Evolutionary conservation across 2,113 vertebrate species (phyloP).

Genomic region (Percina caprodes): DNA sequence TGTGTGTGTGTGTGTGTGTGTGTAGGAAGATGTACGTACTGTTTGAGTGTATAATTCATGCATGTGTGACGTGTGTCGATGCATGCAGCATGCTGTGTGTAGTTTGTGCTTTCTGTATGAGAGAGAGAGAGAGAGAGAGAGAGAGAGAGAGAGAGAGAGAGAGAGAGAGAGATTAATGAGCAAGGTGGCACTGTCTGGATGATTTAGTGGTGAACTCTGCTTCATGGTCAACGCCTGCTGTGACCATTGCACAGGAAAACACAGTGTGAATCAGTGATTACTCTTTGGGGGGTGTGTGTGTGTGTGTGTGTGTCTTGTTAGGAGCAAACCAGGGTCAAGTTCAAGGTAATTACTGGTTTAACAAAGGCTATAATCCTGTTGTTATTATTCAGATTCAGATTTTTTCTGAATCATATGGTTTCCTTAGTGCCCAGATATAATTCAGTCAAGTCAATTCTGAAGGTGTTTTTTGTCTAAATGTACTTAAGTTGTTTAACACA

Average conservation of each 20-base stretch:
- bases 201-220: slow-evolving; percentile 62
- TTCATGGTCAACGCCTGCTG: slow-evolving; percentile 62
- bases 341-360: neutral
- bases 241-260: slow-evolving; percentile 63
- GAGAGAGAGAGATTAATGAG: slow-evolving; percentile 60
- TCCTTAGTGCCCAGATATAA: neutral
- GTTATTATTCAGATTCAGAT: neutral
- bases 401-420: neutral
- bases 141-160: slow-evolving; percentile 32
- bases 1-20: neutral
- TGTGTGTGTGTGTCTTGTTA: slow-evolving; percentile 1
- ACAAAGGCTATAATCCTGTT: neutral
- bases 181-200: slow-evolving; percentile 40
- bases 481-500: neutral
- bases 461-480: neutral
- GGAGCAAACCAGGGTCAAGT: neutral
- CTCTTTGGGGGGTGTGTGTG: neutral
- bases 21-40: neutral
- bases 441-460: neutral
- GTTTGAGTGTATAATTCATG: neutral
- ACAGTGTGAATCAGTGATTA: slow-evolving; percentile 46
- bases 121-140: too few relatives aligned
- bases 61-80: slow-evolving; percentile 4
- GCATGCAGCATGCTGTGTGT: neutral
- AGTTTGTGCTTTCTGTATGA: neutral